Percentiles rank a stretch among this genome's conserved stretches.
These are phyloP conservation scores for Callyntrura guangdongensis DNA, from an alignment of 2,888 invertebrate species.

Conservation along the genomic window DNA sequence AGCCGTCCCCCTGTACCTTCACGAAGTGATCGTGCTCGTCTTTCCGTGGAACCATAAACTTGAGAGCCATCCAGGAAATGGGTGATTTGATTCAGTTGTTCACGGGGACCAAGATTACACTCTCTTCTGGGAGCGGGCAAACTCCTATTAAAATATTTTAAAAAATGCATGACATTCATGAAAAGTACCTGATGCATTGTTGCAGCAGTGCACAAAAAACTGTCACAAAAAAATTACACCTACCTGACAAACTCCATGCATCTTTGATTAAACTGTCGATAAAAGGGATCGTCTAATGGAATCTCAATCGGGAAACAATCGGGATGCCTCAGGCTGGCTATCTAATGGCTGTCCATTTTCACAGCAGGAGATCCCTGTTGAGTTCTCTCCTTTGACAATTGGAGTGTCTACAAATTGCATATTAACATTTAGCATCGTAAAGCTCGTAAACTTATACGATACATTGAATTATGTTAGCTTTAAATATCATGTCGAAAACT, in stretches of 20 bases:
- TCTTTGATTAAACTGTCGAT: conserved; percentile 86
- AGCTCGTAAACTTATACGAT: conserved; percentile 32
- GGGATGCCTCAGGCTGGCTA: conserved; percentile 85
- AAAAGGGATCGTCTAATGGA: conserved; percentile 86
- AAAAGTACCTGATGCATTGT: neutral
- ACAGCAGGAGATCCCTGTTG: conserved; percentile 86
- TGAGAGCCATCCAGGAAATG: conserved; percentile 91
- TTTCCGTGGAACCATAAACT: conserved; percentile 90
- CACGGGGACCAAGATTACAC: conserved; percentile 87
- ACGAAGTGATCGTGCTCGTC: conserved; percentile 88
- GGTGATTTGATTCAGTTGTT: conserved; percentile 91
- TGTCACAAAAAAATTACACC: conserved; percentile 3
- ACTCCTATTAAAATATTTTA: conserved; percentile 84
- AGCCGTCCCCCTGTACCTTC: conserved; percentile 89
- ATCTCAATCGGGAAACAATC: conserved; percentile 86
- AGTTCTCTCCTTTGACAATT: conserved; percentile 84
- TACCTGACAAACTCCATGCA: conserved; percentile 87
- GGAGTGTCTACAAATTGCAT: conserved; percentile 75
- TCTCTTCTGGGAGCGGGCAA: conserved; percentile 86
- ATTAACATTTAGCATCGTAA: conserved; percentile 17
- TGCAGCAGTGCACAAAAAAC: neutral
- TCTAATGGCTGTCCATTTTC: conserved; percentile 85
- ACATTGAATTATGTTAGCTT: neutral
- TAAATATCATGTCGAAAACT: neutral
- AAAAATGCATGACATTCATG: neutral